phyloP scores from a whole-genome alignment of 2,113 vertebrate species.

The Polyodon spathula region DNA sequence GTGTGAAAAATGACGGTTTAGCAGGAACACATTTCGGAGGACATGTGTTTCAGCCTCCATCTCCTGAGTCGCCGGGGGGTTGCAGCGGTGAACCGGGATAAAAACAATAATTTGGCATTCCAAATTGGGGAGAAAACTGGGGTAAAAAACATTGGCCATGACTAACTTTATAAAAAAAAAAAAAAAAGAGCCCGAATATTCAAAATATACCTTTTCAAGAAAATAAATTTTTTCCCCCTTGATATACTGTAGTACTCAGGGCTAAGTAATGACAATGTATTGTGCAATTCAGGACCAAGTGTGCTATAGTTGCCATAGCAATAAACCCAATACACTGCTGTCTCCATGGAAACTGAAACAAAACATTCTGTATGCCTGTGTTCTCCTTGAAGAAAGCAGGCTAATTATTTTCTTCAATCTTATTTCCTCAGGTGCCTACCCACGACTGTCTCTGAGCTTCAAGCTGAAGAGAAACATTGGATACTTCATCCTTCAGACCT shows the following conservation, averaged over 20 bases:
- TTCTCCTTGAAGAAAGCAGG: slow-evolving; percentile 32
- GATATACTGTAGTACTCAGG: slow-evolving; percentile 24
- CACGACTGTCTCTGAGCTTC: slow-evolving; percentile 92
- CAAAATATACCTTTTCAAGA: no score
- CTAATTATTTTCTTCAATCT: slow-evolving; percentile 11
- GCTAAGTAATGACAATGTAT: slow-evolving; percentile 33
- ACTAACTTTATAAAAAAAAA: no score
- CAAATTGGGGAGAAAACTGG: no score
- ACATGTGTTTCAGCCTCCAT: no score
- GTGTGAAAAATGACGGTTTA: no score
- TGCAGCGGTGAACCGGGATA: no score
- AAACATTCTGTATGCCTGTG: slow-evolving; percentile 18
- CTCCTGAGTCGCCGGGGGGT: no score
- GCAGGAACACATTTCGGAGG: no score
- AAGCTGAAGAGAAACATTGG: slow-evolving; percentile 96
- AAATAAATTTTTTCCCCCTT: background rate
- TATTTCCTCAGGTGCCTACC: slow-evolving; percentile 76
- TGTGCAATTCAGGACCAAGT: slow-evolving; percentile 22
- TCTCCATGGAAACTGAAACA: slow-evolving; percentile 37
- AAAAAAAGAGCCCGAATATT: no score
- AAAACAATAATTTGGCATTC: no score
- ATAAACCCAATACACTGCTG: slow-evolving; percentile 27
- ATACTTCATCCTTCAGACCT: slow-evolving; percentile 96
- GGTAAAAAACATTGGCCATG: no score
- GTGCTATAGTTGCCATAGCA: slow-evolving; percentile 42